These are phyloP conservation scores for Todiramphus chloris DNA, from an alignment of 2,113 vertebrate genomes.

Conservation along the genomic window DNA sequence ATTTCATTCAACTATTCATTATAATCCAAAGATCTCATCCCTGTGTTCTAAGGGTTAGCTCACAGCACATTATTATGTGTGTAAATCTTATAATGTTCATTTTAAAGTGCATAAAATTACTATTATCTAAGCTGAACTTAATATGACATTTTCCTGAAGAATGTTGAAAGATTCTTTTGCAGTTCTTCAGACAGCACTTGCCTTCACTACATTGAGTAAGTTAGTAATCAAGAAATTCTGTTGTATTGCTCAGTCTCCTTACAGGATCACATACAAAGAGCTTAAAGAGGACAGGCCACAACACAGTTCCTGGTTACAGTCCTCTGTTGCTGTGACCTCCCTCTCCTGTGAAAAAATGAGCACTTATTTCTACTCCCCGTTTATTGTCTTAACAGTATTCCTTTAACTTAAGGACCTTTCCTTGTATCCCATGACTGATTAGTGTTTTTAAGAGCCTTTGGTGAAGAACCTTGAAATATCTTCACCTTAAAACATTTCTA, in stretches of 20 bases:
- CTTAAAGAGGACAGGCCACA: not conserved
- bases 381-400: not conserved
- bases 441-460: not conserved
- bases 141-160: not conserved
- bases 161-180: not conserved
- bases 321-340: not conserved
- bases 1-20: not conserved
- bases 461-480: not conserved
- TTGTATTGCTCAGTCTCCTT: not conserved
- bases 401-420: not conserved
- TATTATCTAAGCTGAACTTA: not conserved
- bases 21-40: not conserved
- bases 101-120: not conserved
- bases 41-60: not conserved
- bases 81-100: not conserved
- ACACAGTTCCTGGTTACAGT: not conserved
- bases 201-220: not conserved
- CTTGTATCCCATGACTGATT: fast-evolving
- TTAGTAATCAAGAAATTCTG: not conserved
- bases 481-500: not conserved
- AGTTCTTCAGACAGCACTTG: not conserved
- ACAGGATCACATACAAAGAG: not conserved
- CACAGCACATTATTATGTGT: not conserved
- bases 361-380: not conserved
- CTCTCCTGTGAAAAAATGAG: not conserved